These are phyloP conservation scores for Cacoxenus indagator DNA, from an alignment of 2,888 invertebrate genomes.

Conservation along the genomic window DNA sequence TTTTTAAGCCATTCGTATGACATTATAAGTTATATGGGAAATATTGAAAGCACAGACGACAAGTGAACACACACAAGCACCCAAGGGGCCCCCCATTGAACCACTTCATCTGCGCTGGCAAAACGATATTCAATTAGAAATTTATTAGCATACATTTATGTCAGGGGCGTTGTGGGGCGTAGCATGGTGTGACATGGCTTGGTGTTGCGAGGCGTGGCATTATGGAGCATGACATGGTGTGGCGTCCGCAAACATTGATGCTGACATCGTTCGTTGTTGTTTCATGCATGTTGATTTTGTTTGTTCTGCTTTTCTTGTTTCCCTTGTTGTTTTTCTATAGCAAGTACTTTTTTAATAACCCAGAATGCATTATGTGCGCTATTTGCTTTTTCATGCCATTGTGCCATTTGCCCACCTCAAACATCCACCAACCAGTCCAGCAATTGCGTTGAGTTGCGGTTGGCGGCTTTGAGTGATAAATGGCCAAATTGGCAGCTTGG, in stretches of 20 bases:
- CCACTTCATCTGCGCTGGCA: slow-evolving; percentile 35
- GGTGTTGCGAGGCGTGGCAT: neutral
- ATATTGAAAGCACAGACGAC: neutral
- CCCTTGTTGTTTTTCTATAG: neutral
- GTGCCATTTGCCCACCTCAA: neutral
- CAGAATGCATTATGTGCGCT: neutral
- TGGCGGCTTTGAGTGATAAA: neutral
- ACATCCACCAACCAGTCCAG: neutral
- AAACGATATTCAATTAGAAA: slow-evolving; percentile 49
- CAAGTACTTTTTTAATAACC: neutral
- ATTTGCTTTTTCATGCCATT: neutral
- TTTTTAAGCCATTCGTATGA: slow-evolving; percentile 48
- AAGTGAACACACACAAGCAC: neutral
- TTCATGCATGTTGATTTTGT: neutral
- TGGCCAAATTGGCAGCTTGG: neutral
- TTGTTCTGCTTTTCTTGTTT: neutral
- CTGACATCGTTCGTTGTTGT: neutral
- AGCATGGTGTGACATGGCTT: neutral
- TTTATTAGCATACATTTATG: slow-evolving; percentile 45
- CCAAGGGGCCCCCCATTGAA: neutral
- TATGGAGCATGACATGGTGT: too few species aligned
- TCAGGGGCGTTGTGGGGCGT: neutral
- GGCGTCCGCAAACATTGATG: neutral
- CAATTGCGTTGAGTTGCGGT: neutral
- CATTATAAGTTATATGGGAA: slow-evolving; percentile 49